Conservation (phyloP, 2,888 invertebrate genomes). For the Automeris io region DNA sequence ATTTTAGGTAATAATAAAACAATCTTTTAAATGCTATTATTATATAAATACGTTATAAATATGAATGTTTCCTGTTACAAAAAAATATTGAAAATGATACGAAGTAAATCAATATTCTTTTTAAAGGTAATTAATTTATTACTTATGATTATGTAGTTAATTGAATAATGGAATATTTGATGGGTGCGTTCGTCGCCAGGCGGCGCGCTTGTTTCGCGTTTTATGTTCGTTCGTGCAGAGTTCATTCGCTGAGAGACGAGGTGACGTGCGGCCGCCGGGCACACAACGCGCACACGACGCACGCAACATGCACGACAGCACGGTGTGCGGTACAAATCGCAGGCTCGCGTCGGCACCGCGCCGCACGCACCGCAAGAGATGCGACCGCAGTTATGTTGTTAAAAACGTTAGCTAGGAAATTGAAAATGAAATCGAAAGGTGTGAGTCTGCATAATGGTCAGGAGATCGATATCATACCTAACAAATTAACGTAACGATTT, state of each 20-base stretch:
- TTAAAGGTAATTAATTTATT: conserved; percentile 75
- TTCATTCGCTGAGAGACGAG: conserved; percentile 56
- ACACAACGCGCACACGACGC: conserved; percentile 5
- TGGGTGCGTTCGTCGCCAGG: conserved; percentile 58
- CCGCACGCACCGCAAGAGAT: conserved; percentile 55
- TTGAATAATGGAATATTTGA: conserved; percentile 72
- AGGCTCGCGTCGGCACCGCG: conserved; percentile 24
- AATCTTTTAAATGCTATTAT: conserved; percentile 78
- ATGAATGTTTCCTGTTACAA: conserved; percentile 79
- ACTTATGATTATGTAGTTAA: conserved; percentile 76
- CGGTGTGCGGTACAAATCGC: conserved; percentile 15
- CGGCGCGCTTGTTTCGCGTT: conserved; percentile 67
- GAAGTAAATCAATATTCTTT: conserved; percentile 77
- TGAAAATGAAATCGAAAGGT: conserved; percentile 76
- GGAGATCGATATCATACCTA: conserved; percentile 76
- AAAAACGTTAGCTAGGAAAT: conserved; percentile 77
- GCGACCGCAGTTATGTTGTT: conserved; percentile 73
- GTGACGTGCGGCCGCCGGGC: conserved; percentile 28
- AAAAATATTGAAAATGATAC: conserved; percentile 77
- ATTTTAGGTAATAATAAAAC: conserved; percentile 78
- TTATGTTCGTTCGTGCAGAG: conserved; percentile 61
- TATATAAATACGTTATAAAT: conserved; percentile 78
- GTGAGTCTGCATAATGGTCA: conserved; percentile 74
- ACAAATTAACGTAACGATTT: conserved; percentile 76
- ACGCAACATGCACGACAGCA: conserved; percentile 11